phyloP scores from a whole-genome alignment of 2,888 invertebrate species.

The Cabera pusaria region DNA sequence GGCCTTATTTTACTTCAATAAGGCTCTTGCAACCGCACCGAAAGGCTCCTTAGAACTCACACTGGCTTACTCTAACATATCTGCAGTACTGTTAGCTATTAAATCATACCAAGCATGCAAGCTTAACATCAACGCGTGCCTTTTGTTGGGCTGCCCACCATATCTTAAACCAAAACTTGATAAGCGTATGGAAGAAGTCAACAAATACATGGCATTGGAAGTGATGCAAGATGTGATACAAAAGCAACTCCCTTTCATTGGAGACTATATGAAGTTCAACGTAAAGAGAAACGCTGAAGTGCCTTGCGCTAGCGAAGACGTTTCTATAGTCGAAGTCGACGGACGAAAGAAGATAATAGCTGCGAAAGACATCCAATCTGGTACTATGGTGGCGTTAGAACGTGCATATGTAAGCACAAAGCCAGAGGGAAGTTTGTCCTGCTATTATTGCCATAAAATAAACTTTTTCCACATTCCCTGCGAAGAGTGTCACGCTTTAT shows the following conservation, averaged over 20 bases:
- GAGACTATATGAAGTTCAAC: slow-evolving; percentile 1
- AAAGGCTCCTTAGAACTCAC: slow-evolving; percentile 8
- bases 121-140: slow-evolving; percentile 1
- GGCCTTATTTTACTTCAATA: slow-evolving; percentile 14
- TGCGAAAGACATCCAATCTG: slow-evolving; percentile 10
- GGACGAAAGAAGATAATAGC: slow-evolving; percentile 8
- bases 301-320: slow-evolving; percentile 15
- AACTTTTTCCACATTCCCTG: slow-evolving; percentile 10
- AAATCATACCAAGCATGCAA: slow-evolving; percentile 14
- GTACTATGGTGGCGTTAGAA: slow-evolving; percentile 20
- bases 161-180: not conserved
- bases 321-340: slow-evolving; percentile 3
- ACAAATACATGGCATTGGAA: slow-evolving; percentile 4
- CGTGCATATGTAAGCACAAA: slow-evolving; percentile 13
- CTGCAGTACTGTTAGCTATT: slow-evolving; percentile 16
- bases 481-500: slow-evolving; percentile 13
- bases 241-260: not conserved
- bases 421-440: not conserved
- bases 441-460: slow-evolving; percentile 18
- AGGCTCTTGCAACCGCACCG: slow-evolving; percentile 18
- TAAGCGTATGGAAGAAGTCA: slow-evolving; percentile 1
- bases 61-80: slow-evolving; percentile 15
- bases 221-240: not conserved
- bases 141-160: not conserved
- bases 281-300: slow-evolving; percentile 11